phyloP scores from a whole-genome alignment of 2,797 vertebrate species.

The Poeciliopsis gracilis region DNA sequence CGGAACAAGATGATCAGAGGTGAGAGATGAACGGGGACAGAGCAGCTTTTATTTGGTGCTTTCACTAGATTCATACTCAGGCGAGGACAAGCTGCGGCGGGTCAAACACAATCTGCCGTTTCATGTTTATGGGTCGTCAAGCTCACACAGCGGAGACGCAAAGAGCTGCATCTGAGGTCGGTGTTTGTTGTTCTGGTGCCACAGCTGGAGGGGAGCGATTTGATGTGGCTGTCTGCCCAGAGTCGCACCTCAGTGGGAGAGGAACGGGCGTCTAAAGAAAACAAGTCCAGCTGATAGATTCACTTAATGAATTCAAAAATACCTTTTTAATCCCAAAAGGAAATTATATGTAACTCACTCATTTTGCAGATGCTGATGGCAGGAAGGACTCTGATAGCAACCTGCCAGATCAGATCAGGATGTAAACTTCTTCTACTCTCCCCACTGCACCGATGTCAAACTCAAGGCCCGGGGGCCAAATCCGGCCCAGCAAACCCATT shows the following conservation, averaged over 20 bases:
- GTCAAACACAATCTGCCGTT: neutral
- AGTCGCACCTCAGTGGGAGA: neutral
- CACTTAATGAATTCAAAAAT: too few relatives aligned
- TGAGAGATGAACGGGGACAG: neutral
- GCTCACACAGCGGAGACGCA: neutral
- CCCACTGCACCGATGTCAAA: too few relatives aligned
- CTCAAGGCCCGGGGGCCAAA: too few relatives aligned
- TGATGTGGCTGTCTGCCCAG: neutral
- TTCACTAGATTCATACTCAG: neutral
- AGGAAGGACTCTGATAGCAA: too few relatives aligned
- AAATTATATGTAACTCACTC: too few relatives aligned
- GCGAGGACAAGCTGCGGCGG: slow-evolving; percentile 1
- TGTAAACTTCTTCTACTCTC: too few relatives aligned
- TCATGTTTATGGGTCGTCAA: neutral
- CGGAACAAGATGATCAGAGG: neutral
- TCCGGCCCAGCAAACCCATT: too few relatives aligned
- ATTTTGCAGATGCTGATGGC: too few relatives aligned
- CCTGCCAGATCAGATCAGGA: too few relatives aligned
- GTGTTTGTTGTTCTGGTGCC: neutral
- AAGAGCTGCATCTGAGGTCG: neutral
- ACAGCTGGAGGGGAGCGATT: neutral
- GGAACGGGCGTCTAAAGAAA: neutral
- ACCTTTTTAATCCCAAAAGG: too few relatives aligned
- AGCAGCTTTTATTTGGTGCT: slow-evolving; percentile 4
- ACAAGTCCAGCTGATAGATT: neutral